phyloP scores from a whole-genome alignment of 2,797 vertebrate species.

The Lerista edwardsae region DNA sequence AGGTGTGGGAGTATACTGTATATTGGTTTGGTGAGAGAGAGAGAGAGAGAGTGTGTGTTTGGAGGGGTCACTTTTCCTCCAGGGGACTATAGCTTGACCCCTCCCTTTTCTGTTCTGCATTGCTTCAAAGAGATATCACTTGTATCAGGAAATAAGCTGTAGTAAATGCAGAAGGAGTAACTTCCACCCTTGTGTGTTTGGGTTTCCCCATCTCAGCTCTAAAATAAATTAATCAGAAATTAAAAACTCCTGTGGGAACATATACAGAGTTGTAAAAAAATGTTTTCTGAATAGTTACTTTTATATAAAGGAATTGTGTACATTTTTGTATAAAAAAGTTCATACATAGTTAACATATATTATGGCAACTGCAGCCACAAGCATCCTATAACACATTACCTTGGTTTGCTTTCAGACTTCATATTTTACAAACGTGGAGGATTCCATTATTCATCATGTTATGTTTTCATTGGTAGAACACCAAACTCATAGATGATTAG shows the following conservation, averaged over 20 bases:
- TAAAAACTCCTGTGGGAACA: background rate
- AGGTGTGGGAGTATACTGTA: background rate
- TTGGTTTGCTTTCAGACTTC: constrained; percentile 52
- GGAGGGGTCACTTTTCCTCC: background rate
- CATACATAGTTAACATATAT: constrained; percentile 18
- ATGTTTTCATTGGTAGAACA: constrained; percentile 78
- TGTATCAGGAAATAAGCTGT: background rate
- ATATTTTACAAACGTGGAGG: constrained; percentile 57
- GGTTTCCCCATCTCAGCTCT: background rate
- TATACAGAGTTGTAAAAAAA: background rate
- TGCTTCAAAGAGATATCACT: background rate
- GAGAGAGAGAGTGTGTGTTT: background rate
- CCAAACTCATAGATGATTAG: constrained; percentile 72
- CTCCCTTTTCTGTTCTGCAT: background rate
- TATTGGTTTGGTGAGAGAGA: background rate
- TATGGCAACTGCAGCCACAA: constrained; percentile 49
- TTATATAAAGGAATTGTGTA: constrained; percentile 28
- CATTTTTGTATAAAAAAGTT: constrained; percentile 47
- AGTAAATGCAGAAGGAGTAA: background rate
- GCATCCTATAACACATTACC: constrained; percentile 42
- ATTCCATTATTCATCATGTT: constrained; percentile 67
- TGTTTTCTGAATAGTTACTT: constrained; percentile 29
- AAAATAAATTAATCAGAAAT: background rate
- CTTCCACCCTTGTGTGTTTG: background rate
- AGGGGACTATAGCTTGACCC: background rate